Evolutionary conservation across 2,888 invertebrate species (phyloP), one percentile per base, ranked within the genome.

Genomic region (Operophtera brumata): DNA sequence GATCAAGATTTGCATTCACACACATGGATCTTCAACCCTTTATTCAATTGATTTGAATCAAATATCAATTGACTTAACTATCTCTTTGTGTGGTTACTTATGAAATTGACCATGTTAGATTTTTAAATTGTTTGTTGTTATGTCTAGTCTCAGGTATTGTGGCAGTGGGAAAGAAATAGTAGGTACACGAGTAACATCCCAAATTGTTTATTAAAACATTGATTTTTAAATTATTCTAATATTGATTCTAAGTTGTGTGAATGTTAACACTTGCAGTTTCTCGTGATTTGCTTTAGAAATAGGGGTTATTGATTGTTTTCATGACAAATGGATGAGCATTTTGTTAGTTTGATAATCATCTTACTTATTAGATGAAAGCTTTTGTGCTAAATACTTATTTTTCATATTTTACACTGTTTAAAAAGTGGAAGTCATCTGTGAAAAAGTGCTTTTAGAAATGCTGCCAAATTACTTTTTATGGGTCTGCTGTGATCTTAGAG

Each of bases 61-160:
- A 81, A 80, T 75, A 75, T 71, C 80, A 64, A 83, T 84, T 70
- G 68, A 59, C 66, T 69, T 73, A 70, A 66, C 58, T 51, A 62
- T 65, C 64, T 67, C 66, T 71, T 65, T 66, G 62, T 79, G 77
- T 70, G 80, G 82, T 84, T 77, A 75, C 76, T 69, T 74, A 71
- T 77, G 78, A 82, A 86, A 87, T 86, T 87, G 87, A 86, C 86
- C 87, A 73, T 82, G 79, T 74, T 77, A 78, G 69, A 69, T 80
- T 84, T 84, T 80, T 67, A 77, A 80, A 78, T 74, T 64, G 63
- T 59, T 48, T 50, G 68, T 70, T 62, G 64, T 61, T 70, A 64
- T 70, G 13, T 54, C 40, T 39, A 47, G 53, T 59, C 26, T 47
- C 28, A 44, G 13, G 35, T 6, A 50, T 47, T 26, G 45, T 49